A percentile compares a stretch with the other conserved stretches of the same genome.
Conservation (phyloP, 1,140 invertebrate species). For the Lepidurus apus region DNA sequence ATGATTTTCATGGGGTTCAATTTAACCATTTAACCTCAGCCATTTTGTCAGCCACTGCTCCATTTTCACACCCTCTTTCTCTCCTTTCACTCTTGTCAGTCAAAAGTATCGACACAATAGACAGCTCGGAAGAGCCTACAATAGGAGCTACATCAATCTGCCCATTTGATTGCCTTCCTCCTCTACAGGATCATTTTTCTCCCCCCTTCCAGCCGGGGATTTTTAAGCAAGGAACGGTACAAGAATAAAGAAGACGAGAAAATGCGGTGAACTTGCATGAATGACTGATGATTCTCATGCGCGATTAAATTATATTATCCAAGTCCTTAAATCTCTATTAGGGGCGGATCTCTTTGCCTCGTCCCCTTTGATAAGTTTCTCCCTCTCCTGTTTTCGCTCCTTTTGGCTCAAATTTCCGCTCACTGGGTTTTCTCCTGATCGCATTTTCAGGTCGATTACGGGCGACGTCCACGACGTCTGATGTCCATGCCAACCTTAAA, state of each 20-base stretch:
- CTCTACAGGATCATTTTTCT: slow-evolving; percentile 2
- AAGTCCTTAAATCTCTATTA: slow-evolving; percentile 14
- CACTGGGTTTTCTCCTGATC: slow-evolving; percentile 10
- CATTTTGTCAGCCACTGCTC: neutral
- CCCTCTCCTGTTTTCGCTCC: neutral
- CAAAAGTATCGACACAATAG: slow-evolving; percentile 11
- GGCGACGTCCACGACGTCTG: neutral
- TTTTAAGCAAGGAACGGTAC: neutral
- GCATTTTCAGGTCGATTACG: slow-evolving; percentile 19
- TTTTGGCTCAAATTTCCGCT: neutral
- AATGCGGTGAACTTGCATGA: neutral
- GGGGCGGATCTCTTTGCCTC: neutral
- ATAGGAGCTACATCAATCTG: slow-evolving; percentile 1
- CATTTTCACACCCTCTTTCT: slow-evolving; percentile 9
- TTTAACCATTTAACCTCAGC: neutral
- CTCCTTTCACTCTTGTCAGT: neutral
- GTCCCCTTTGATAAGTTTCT: neutral
- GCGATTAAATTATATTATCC: neutral
- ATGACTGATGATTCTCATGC: slow-evolving; percentile 1
- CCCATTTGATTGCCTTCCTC: slow-evolving; percentile 11
- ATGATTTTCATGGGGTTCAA: slow-evolving; percentile 13
- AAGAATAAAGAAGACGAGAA: neutral
- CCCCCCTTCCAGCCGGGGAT: neutral
- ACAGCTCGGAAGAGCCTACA: neutral
- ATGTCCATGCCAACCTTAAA: neutral